These are phyloP conservation scores for Tinamus major DNA, from an alignment of 2,797 vertebrate species.

Conservation along the genomic window DNA sequence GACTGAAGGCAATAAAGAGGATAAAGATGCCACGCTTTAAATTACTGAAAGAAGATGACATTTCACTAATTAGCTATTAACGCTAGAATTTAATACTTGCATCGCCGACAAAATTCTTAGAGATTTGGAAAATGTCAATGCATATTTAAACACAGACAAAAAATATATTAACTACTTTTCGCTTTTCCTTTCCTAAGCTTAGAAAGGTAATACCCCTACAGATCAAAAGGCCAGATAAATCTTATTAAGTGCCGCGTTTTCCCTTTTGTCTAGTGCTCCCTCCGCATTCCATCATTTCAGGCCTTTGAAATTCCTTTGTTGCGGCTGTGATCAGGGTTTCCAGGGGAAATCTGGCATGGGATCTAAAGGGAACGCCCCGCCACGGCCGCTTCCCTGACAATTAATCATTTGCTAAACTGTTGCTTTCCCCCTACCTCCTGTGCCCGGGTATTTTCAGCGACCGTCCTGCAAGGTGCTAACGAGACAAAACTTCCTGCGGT, in stretches of 20 bases:
- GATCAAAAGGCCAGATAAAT: slow-evolving; percentile 76
- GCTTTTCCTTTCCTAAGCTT: slow-evolving; percentile 33
- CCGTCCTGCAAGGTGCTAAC: not conserved
- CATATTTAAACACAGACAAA: slow-evolving; percentile 29
- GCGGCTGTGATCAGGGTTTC: slow-evolving; percentile 71
- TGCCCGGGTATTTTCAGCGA: slow-evolving; percentile 54
- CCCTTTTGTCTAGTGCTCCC: slow-evolving; percentile 75
- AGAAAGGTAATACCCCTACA: slow-evolving; percentile 44
- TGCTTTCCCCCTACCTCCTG: slow-evolving; percentile 54
- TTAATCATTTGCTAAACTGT: slow-evolving; percentile 73
- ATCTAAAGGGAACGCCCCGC: slow-evolving; percentile 81
- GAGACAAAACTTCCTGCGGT: slow-evolving; percentile 9
- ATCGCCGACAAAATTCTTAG: not conserved
- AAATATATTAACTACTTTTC: not conserved
- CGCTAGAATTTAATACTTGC: not conserved
- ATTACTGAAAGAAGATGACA: not conserved
- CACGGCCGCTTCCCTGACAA: slow-evolving; percentile 64
- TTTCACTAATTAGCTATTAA: slow-evolving; percentile 19
- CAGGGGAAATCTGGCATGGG: slow-evolving; percentile 78
- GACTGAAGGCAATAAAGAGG: not conserved
- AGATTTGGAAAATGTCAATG: slow-evolving; percentile 23
- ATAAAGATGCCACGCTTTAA: not conserved
- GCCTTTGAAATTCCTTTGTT: slow-evolving; percentile 78
- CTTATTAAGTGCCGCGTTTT: slow-evolving; percentile 73
- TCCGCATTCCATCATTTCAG: slow-evolving; percentile 74